Evolutionary conservation across 2,888 invertebrate species (phyloP).

Genomic region (Muscina levida): DNA sequence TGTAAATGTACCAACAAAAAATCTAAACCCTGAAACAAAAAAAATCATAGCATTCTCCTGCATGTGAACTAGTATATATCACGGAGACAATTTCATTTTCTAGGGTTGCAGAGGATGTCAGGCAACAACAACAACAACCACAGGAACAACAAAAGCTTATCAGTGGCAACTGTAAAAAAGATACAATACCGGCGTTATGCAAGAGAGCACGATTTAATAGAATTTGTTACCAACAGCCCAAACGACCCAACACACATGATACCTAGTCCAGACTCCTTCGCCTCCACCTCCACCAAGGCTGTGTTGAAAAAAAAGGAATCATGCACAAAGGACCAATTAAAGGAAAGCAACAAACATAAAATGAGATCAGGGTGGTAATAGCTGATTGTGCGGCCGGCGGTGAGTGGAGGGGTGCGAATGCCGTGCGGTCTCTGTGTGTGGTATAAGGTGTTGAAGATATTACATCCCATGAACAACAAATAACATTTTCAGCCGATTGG

Average conservation of each 20-base stretch:
- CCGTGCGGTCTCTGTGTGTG: background rate
- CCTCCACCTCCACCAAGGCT: background rate
- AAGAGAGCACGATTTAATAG: constrained; percentile 34
- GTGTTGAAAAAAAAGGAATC: constrained; percentile 31
- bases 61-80: background rate
- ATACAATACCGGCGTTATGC: constrained; percentile 16
- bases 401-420: constrained; percentile 8
- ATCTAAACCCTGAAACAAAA: constrained; percentile 1
- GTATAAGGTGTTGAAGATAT: constrained; percentile 50
- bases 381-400: background rate
- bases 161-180: constrained; percentile 10
- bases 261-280: background rate
- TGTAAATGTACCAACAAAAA: background rate
- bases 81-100: background rate
- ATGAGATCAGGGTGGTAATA: constrained; percentile 34
- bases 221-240: constrained; percentile 8
- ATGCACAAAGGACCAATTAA: constrained; percentile 66
- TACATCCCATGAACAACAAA: constrained; percentile 50
- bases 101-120: too few species aligned
- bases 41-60: background rate
- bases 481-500: constrained; percentile 25
- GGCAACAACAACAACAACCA: background rate
- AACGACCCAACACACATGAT: constrained; percentile 19
- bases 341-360: constrained; percentile 57
- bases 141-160: constrained; percentile 3